phyloP scores from a whole-genome alignment of 2,888 invertebrate genomes.

The Icerya purchasi region DNA sequence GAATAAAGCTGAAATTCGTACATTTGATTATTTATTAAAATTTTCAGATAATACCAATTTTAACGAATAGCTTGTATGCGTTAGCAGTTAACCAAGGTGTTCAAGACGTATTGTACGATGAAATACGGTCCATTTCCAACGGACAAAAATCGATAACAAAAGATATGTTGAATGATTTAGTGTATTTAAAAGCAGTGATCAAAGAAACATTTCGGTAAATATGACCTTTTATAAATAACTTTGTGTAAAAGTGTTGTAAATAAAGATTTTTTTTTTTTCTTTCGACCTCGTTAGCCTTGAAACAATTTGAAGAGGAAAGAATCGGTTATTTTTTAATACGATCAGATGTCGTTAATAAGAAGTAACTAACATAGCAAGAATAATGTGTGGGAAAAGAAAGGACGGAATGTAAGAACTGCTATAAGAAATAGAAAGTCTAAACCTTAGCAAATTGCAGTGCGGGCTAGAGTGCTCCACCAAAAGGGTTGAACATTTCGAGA shows the following conservation, averaged over 20 bases:
- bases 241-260: neutral
- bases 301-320: too few species aligned
- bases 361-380: too few species aligned
- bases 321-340: too few species aligned
- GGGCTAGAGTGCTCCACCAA: too few species aligned
- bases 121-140: conserved; percentile 21
- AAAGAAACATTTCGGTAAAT: conserved; percentile 25
- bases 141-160: conserved; percentile 20
- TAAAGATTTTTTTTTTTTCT: neutral
- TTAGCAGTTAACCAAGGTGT: conserved; percentile 25
- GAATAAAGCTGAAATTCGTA: too few species aligned
- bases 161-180: conserved; percentile 22
- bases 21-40: too few species aligned
- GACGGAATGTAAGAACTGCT: too few species aligned
- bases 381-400: too few species aligned
- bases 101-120: conserved; percentile 25
- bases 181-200: conserved; percentile 27
- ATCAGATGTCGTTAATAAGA: too few species aligned
- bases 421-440: too few species aligned
- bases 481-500: too few species aligned
- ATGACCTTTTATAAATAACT: conserved; percentile 19
- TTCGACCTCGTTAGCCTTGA: neutral
- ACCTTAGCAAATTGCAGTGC: too few species aligned
- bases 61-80: conserved; percentile 25
- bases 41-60: conserved; percentile 28